Percentiles rank a stretch among this genome's conserved stretches.
These are phyloP conservation scores for Danio kyathit DNA, from an alignment of 2,797 vertebrate species.

Conservation along the genomic window DNA sequence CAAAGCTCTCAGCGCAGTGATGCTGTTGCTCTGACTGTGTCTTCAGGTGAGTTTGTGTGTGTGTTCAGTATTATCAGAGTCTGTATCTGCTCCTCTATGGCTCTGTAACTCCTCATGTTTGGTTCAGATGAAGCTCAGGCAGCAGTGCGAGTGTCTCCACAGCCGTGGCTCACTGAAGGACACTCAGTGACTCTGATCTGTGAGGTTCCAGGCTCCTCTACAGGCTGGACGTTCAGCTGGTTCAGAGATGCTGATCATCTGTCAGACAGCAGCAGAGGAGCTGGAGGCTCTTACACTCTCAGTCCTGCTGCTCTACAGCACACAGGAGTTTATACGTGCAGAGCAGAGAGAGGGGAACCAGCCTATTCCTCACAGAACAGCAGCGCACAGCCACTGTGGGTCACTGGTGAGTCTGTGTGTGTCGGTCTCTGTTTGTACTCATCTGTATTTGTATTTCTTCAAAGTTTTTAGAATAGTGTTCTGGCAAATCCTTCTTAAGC, in stretches of 20 bases:
- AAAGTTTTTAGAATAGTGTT: not conserved
- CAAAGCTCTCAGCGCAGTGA: no score
- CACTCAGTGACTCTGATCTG: slow-evolving; percentile 3
- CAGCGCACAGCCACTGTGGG: slow-evolving; percentile 51
- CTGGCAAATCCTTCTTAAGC: no score
- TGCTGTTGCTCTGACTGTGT: no score
- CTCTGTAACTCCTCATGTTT: no score
- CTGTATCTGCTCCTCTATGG: no score
- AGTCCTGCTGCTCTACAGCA: slow-evolving; percentile 45
- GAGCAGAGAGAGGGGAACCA: slow-evolving; percentile 62
- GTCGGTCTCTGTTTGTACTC: not conserved
- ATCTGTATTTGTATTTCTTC: not conserved
- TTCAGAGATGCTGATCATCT: no score
- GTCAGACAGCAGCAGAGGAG: no score
- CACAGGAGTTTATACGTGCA: slow-evolving; percentile 63
- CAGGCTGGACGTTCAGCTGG: no score
- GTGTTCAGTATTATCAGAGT: no score
- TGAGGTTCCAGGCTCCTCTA: slow-evolving; percentile 15
- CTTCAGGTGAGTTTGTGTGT: no score
- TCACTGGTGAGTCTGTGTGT: slow-evolving; percentile 52
- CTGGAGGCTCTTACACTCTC: slow-evolving; percentile 19
- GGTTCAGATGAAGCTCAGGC: not conserved
- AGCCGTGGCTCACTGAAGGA: not conserved
- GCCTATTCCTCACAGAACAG: slow-evolving; percentile 7
- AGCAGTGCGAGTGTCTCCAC: slow-evolving; percentile 48